phyloP scores from a whole-genome alignment of 2,888 invertebrate genomes.

The Erpobdella octoculata region DNA sequence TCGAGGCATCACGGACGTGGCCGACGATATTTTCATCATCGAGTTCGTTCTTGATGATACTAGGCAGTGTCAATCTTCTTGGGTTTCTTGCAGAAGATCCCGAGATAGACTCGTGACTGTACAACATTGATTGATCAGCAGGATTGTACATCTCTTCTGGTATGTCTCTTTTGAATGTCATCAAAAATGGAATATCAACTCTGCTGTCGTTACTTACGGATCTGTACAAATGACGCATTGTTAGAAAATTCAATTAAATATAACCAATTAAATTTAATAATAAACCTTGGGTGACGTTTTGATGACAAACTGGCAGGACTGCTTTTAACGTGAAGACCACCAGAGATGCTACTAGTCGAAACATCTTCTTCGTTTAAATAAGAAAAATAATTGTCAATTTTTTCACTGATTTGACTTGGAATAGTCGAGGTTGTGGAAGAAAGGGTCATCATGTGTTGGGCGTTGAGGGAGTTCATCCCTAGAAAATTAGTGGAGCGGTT shows the following conservation, averaged over 20 bases:
- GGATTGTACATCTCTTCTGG: background rate
- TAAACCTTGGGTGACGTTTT: background rate
- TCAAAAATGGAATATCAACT: background rate
- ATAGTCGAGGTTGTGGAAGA: background rate
- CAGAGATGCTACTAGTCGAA: background rate
- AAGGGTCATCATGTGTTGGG: background rate
- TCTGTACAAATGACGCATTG: background rate
- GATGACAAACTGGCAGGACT: background rate
- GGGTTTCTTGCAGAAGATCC: background rate
- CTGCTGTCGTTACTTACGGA: background rate
- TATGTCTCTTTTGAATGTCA: background rate
- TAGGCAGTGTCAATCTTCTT: conserved; percentile 27
- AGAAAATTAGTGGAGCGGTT: background rate
- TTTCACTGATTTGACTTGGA: background rate
- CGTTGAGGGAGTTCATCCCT: background rate
- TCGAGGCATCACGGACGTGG: background rate
- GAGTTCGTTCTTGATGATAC: conserved; percentile 24
- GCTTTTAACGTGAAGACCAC: background rate
- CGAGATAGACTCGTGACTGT: background rate
- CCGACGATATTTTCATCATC: no score
- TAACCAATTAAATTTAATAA: no score
- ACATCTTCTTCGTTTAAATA: conserved; percentile 22
- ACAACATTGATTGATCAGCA: background rate
- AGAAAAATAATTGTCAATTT: conserved; percentile 27
- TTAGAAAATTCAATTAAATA: background rate